Evolutionary conservation across 2,797 vertebrate species (phyloP).

Genomic region (Anolis apletophallus): DNA sequence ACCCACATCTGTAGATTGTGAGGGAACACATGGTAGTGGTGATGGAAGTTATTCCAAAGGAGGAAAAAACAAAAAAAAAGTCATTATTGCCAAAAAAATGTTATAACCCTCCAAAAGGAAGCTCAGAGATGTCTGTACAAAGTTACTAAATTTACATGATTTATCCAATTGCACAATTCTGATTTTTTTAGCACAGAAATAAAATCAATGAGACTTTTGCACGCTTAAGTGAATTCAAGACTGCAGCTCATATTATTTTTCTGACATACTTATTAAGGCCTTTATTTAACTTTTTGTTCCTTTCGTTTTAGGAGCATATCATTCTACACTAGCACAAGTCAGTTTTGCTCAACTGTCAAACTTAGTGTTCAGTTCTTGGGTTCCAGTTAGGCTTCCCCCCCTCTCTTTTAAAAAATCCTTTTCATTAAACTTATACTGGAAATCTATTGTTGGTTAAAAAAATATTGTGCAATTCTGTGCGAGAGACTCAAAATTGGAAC

Average conservation of each 20-base stretch:
- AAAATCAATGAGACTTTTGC: slow-evolving; percentile 7
- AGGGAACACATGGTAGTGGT: background rate
- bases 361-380: slow-evolving; percentile 27
- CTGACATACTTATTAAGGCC: background rate
- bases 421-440: background rate
- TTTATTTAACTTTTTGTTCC: background rate
- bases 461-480: background rate
- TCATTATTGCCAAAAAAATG: background rate
- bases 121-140: background rate
- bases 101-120: background rate
- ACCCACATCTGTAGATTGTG: background rate
- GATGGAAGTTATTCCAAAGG: background rate
- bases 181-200: slow-evolving; percentile 11
- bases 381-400: background rate
- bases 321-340: slow-evolving; percentile 26
- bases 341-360: slow-evolving; percentile 32
- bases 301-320: slow-evolving; percentile 1
- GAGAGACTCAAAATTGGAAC: background rate
- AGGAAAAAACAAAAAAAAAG: background rate
- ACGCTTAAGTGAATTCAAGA: background rate
- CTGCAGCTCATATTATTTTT: background rate
- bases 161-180: slow-evolving; percentile 32
- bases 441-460: slow-evolving; percentile 4
- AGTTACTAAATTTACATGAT: slow-evolving; percentile 8
- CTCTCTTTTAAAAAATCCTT: background rate